A percentile compares a stretch with the other conserved stretches of the same genome.
phyloP scores from a whole-genome alignment of 2,797 vertebrate genomes.

The Gorsachius magnificus region DNA sequence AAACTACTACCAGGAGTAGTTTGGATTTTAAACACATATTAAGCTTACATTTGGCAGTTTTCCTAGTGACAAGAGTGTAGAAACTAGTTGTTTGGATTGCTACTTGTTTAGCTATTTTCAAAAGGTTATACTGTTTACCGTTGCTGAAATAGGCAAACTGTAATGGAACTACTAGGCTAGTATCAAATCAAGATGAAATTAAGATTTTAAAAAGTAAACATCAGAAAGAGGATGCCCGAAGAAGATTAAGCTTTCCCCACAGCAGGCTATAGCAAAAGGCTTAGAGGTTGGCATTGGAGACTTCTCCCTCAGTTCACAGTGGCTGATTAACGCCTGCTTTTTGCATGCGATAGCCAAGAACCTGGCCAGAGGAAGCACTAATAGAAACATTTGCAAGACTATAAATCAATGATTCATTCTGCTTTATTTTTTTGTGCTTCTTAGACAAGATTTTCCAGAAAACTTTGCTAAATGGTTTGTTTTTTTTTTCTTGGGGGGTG shows the following conservation, averaged over 20 bases:
- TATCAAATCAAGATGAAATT: background rate
- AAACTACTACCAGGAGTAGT: background rate
- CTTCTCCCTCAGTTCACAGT: background rate
- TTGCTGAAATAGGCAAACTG: background rate
- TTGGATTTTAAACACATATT: background rate
- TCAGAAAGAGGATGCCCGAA: background rate
- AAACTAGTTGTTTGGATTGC: background rate
- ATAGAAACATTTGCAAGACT: background rate
- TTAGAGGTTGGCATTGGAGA: background rate
- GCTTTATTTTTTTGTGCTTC: constrained; percentile 47
- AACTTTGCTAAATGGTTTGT: background rate
- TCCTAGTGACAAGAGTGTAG: background rate
- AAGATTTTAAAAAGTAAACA: background rate
- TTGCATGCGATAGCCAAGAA: background rate
- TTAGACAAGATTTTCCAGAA: background rate
- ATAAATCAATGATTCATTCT: background rate
- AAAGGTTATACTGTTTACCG: background rate
- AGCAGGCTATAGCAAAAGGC: background rate
- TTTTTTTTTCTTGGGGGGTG: too few species aligned
- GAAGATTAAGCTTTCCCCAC: background rate
- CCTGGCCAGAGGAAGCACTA: background rate
- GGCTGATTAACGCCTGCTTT: background rate
- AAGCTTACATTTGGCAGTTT: background rate
- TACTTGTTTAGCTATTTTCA: background rate
- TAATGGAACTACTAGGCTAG: background rate